Conservation (phyloP, 2,888 invertebrate genomes). For the Holacanthella duospinosa region DNA sequence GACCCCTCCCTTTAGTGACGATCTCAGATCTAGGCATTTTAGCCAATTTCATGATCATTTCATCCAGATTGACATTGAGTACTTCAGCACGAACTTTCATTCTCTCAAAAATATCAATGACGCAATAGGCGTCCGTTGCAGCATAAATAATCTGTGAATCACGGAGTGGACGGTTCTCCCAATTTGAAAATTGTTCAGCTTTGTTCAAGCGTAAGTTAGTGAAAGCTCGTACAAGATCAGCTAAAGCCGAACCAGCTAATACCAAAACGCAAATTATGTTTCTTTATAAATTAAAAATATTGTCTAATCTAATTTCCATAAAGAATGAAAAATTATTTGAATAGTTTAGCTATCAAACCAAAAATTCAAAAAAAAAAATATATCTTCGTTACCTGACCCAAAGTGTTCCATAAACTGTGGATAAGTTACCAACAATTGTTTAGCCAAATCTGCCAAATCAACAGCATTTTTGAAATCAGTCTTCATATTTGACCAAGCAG, state of each 20-base stretch:
- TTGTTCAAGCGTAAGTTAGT: slow-evolving; percentile 69
- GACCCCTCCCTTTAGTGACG: no score
- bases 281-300: no score
- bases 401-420: neutral
- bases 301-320: no score
- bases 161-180: slow-evolving; percentile 72
- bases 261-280: no score
- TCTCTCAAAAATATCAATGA: slow-evolving; percentile 65
- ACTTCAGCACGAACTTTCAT: slow-evolving; percentile 42
- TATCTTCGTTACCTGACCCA: neutral
- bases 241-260: slow-evolving; percentile 10
- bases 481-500: slow-evolving; percentile 45
- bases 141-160: slow-evolving; percentile 70
- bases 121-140: slow-evolving; percentile 76
- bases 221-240: slow-evolving; percentile 60
- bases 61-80: neutral
- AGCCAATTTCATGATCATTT: neutral
- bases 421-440: neutral
- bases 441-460: slow-evolving; percentile 23
- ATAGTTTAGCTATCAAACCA: neutral
- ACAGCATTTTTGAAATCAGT: slow-evolving; percentile 17
- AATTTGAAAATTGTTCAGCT: slow-evolving; percentile 82
- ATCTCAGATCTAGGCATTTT: no score
- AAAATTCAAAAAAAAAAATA: neutral
- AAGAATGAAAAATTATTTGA: no score